Evolutionary conservation across 2,113 vertebrate species (phyloP), one percentile per base, ranked within the genome.

Genomic region (Pygoscelis adeliae): DNA sequence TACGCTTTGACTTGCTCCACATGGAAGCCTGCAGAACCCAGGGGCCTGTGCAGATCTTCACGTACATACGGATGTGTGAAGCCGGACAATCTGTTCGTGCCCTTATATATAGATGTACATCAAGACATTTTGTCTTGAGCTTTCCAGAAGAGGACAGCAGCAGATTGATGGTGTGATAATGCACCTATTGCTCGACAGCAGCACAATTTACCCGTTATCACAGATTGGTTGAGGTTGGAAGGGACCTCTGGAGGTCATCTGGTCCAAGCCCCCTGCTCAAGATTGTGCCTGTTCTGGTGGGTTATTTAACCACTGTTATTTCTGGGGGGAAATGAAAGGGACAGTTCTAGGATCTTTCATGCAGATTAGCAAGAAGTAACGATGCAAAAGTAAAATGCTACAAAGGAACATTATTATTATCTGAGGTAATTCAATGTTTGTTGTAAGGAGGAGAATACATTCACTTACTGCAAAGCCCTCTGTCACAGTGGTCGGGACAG

Each of bases 401-500:
- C 42, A 17, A 44, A 40, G 53, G 44, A 56, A 6, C 11, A 15
- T 15, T 2, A 8, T 52, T 26, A 30, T 21, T 27, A 44, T n/a
- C 15, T 9, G 16, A 69, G 32, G 25, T 10, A 52, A 18, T 5
- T 18, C 21, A 40, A 21, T 6, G 27, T 9, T 73, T 78, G 47
- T 46, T 4, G 30, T 21, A 40, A 71, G 44, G 23, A 69, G n/a
- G 5, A 67, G 58, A 58, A 47, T 20, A 10, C 4, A 21, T 40
- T 19, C 29, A 98, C 98, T 98, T 98, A 98, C 98, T 98, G 82
- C 98, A 98, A 42, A 98, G 98, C 32, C 95, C 94, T 55, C 80
- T 81, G 23, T 98, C 98, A 61, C 98, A 98, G 74, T 96, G 7
- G 6, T 78, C 29, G 2, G 97, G 98, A 56, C 98, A 98, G 10